phyloP scores from a whole-genome alignment of 2,113 vertebrate genomes.

The Apaloderma vittatum region DNA sequence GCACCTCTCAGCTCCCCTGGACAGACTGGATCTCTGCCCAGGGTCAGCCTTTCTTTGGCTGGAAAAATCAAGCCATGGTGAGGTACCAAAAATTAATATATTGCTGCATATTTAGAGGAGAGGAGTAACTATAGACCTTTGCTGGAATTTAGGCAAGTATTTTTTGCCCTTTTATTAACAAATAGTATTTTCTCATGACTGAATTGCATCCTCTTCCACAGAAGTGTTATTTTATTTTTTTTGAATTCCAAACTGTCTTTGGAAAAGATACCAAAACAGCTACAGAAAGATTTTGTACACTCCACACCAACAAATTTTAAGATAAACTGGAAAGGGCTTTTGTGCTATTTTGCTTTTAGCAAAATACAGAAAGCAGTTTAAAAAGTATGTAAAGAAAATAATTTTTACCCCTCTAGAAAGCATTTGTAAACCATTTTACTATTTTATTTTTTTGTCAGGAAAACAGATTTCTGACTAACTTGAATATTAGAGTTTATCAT shows the following conservation, averaged over 20 bases:
- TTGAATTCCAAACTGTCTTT: background rate
- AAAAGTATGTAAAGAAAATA: background rate
- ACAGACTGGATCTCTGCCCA: background rate
- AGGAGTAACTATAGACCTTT: background rate
- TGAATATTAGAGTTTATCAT: background rate
- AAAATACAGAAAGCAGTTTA: background rate
- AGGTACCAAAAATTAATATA: background rate
- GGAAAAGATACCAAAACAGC: background rate
- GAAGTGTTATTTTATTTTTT: background rate
- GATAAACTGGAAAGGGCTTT: background rate
- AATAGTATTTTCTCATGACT: background rate
- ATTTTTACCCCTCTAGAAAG: background rate
- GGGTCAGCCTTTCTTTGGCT: background rate
- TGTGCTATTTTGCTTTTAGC: background rate
- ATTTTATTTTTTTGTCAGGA: background rate
- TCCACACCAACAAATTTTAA: background rate
- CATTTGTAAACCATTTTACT: background rate
- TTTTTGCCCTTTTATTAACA: background rate
- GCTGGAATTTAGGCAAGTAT: fast-evolving
- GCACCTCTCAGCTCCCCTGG: fast-evolving
- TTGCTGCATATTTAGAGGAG: background rate
- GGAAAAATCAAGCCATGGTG: background rate
- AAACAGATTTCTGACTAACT: background rate
- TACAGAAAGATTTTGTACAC: background rate
- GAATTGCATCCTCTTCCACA: background rate